Conservation (phyloP, 2,888 invertebrate species). For the Hanleya hanleyi region DNA sequence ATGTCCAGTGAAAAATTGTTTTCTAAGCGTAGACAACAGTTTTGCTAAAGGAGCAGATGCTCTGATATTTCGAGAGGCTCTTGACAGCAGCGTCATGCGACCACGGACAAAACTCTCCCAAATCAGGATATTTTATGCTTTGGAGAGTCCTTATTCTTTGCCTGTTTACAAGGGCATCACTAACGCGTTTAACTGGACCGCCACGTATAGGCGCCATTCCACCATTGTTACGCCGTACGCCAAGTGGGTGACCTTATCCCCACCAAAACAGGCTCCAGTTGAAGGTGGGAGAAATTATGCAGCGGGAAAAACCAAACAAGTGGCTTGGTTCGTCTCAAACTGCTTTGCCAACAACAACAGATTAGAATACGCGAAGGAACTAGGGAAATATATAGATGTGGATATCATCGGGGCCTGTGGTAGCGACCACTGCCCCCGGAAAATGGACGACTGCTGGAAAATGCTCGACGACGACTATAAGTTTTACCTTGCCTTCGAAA, state of each 20-base stretch:
- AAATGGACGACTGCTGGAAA: slow-evolving; percentile 57
- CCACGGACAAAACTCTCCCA: neutral
- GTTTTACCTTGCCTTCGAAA: slow-evolving; percentile 29
- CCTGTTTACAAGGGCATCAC: neutral
- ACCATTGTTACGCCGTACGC: slow-evolving; percentile 96
- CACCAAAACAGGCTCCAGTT: neutral
- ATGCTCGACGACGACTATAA: slow-evolving; percentile 14
- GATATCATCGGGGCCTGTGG: slow-evolving; percentile 96
- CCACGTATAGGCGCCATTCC: slow-evolving; percentile 92
- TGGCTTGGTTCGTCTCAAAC: slow-evolving; percentile 97
- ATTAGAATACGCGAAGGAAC: slow-evolving; percentile 86
- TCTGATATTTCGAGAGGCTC: neutral
- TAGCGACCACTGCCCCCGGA: slow-evolving; percentile 80
- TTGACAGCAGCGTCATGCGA: no score
- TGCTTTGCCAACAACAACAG: slow-evolving; percentile 92
- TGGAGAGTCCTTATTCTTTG: neutral
- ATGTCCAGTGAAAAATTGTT: neutral
- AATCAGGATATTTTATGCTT: slow-evolving; percentile 9
- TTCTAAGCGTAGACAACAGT: neutral
- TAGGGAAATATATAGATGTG: slow-evolving; percentile 84
- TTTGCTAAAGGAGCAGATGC: neutral
- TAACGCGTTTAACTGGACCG: slow-evolving; percentile 89
- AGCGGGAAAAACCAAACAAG: slow-evolving; percentile 91
- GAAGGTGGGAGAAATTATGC: slow-evolving; percentile 25
- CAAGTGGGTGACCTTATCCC: slow-evolving; percentile 88